Evolutionary conservation across 2,113 vertebrate genomes (phyloP).

Genomic region (Ameiurus melas): DNA sequence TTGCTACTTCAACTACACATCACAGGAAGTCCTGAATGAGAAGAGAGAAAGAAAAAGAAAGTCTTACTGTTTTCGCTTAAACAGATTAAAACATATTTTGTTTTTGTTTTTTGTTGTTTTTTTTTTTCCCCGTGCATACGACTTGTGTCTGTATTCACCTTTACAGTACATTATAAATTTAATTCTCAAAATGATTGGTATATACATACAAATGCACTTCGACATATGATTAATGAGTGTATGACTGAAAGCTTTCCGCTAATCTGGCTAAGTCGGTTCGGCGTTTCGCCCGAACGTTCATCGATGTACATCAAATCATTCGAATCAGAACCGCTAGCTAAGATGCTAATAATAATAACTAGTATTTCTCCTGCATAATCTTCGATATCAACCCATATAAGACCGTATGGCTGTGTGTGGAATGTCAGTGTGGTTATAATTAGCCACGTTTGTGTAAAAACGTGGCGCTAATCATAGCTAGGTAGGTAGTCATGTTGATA

Average conservation of each 20-base stretch:
- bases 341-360: conserved; percentile 8
- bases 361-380: conserved; percentile 35
- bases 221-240: conserved; percentile 27
- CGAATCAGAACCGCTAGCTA: conserved; percentile 2
- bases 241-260: conserved; percentile 37
- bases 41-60: conserved; percentile 64
- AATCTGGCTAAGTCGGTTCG: conserved; percentile 52
- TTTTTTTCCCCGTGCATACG: conserved; percentile 9
- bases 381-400: conserved; percentile 23
- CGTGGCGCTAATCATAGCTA: conserved; percentile 4
- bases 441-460: background rate
- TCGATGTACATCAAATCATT: background rate
- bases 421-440: conserved; percentile 12
- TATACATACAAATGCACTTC: conserved; percentile 55
- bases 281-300: background rate
- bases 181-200: conserved; percentile 55
- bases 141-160: conserved; percentile 45
- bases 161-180: conserved; percentile 56
- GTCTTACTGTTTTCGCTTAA: conserved; percentile 62
- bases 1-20: conserved; percentile 69
- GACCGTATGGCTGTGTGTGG: conserved; percentile 34
- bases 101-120: background rate
- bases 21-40: conserved; percentile 67
- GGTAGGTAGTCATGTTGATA: conserved; percentile 26
- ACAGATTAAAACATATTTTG: conserved; percentile 54